Evolutionary conservation across 2,888 invertebrate genomes (phyloP).

Genomic region (Aromia moschata): DNA sequence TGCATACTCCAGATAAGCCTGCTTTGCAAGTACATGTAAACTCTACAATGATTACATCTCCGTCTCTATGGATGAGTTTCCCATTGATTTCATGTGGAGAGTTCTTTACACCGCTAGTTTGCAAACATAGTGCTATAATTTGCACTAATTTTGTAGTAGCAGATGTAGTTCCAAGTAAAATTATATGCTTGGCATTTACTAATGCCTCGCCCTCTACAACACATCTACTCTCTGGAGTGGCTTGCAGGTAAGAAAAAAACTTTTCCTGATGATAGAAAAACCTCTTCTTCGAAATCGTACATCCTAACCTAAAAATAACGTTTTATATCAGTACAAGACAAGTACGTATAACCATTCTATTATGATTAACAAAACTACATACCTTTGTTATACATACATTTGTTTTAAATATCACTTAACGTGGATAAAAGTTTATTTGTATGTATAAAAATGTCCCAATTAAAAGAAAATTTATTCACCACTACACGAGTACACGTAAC

Average conservation of each 20-base stretch:
- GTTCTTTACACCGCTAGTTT: not conserved
- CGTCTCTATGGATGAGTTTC: not conserved
- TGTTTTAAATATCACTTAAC: too few relatives aligned
- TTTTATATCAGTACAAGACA: too few relatives aligned
- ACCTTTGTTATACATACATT: too few relatives aligned
- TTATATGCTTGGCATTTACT: constrained; percentile 4
- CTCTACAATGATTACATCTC: not conserved
- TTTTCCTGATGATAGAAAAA: not conserved
- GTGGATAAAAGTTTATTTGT: too few relatives aligned
- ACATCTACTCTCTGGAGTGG: not conserved
- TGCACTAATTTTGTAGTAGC: not conserved
- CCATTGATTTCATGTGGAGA: constrained; percentile 5
- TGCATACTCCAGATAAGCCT: constrained; percentile 4
- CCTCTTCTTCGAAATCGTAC: too few relatives aligned
- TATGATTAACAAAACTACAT: too few relatives aligned
- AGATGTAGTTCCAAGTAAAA: constrained; percentile 1
- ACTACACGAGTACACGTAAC: too few relatives aligned
- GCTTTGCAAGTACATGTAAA: constrained; percentile 7
- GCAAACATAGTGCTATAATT: too few relatives aligned
- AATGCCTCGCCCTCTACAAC: constrained; percentile 1
- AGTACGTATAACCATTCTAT: too few relatives aligned
- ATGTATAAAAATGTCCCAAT: too few relatives aligned
- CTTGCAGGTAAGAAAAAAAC: not conserved
- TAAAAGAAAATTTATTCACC: too few relatives aligned
- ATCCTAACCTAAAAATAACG: too few relatives aligned